Evolutionary conservation across 2,113 vertebrate genomes (phyloP).

Genomic region (Eulemur rufifrons): DNA sequence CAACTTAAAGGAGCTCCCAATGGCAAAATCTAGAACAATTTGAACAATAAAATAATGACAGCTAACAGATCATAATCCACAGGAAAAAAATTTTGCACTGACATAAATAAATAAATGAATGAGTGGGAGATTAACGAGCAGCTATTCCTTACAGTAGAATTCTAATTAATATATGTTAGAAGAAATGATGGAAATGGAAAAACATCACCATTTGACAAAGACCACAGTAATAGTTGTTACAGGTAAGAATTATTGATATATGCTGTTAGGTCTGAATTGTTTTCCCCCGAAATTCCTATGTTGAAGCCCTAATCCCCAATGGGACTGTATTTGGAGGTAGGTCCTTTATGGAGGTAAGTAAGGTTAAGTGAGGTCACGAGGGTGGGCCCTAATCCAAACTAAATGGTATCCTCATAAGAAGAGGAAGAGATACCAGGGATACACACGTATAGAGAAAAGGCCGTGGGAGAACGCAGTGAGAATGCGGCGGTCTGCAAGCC

Average conservation of each 20-base stretch:
- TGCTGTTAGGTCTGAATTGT: neutral
- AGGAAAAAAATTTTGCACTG: neutral
- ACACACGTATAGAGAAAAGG: neutral
- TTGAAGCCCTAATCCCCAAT: neutral
- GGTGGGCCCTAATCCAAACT: neutral
- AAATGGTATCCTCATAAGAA: neutral
- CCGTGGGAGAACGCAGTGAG: neutral
- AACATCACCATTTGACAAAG: neutral
- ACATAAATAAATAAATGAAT: neutral
- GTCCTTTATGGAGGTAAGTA: neutral
- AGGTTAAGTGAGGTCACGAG: neutral
- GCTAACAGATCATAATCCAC: neutral
- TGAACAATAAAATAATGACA: neutral
- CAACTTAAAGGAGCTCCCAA: neutral
- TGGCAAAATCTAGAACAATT: neutral
- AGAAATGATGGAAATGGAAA: neutral
- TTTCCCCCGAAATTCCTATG: neutral
- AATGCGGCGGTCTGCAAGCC: neutral
- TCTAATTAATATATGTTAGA: neutral
- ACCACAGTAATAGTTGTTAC: neutral
- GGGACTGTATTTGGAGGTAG: neutral
- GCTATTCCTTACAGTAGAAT: neutral
- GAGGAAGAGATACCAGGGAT: neutral
- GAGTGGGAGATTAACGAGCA: neutral
- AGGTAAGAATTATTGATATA: neutral